Evolutionary conservation across 2,888 invertebrate genomes (phyloP).

Genomic region (Tortrix viridana): DNA sequence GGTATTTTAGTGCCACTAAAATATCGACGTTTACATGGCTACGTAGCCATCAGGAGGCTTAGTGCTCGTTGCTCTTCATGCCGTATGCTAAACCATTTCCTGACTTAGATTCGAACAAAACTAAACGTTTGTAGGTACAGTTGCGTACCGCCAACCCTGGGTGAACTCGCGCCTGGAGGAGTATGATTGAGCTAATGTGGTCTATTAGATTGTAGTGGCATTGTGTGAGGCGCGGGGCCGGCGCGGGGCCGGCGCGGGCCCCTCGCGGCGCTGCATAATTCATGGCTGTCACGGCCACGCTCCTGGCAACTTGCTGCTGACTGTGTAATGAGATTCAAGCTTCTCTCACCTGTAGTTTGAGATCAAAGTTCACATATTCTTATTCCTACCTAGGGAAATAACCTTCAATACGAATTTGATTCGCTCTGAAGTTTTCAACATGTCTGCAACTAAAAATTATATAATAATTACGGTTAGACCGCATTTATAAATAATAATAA

Average conservation of each 20-base stretch:
- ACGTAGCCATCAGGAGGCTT: too few relatives aligned
- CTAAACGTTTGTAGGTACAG: too few relatives aligned
- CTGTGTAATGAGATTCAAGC: slow-evolving; percentile 33
- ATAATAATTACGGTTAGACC: too few relatives aligned
- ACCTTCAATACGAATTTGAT: too few relatives aligned
- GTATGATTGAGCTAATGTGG: slow-evolving; percentile 22
- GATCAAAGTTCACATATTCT: background rate
- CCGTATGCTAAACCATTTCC: too few relatives aligned
- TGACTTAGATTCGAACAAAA: too few relatives aligned
- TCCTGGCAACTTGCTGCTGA: slow-evolving; percentile 26
- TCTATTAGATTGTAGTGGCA: slow-evolving; percentile 33
- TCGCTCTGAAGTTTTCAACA: too few relatives aligned
- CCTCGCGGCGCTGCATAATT: slow-evolving; percentile 72
- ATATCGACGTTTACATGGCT: too few relatives aligned
- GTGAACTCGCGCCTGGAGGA: slow-evolving; percentile 1
- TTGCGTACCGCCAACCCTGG: background rate
- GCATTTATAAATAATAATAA: too few relatives aligned
- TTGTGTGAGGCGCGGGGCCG: slow-evolving; percentile 52
- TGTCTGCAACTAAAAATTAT: too few relatives aligned
- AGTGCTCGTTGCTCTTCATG: too few relatives aligned
- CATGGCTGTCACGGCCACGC: slow-evolving; percentile 60
- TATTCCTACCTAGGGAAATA: background rate
- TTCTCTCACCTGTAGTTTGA: slow-evolving; percentile 26
- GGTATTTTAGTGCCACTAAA: too few relatives aligned
- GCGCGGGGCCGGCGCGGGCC: slow-evolving; percentile 43